Percentiles rank a stretch among this genome's conserved stretches.
These are phyloP conservation scores for Beaufortia kweichowensis DNA, from an alignment of 2,113 vertebrate genomes.

Conservation along the genomic window DNA sequence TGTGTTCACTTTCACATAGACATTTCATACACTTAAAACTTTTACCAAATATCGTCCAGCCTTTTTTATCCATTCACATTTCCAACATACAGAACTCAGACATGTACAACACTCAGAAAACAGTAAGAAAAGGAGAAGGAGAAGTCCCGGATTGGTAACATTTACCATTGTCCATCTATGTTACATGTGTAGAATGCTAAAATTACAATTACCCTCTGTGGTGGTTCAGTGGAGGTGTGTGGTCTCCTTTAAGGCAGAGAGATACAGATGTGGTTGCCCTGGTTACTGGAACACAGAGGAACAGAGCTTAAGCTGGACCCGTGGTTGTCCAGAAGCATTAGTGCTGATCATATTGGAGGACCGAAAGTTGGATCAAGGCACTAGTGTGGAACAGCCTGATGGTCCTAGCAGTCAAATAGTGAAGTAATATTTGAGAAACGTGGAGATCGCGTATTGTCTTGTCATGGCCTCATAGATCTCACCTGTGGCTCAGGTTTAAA, in stretches of 20 bases:
- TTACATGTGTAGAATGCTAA: slow-evolving; percentile 59
- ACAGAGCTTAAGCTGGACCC: slow-evolving; percentile 22
- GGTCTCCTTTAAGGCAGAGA: slow-evolving; percentile 74
- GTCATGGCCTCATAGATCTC: slow-evolving; percentile 75
- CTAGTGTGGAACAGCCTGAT: slow-evolving; percentile 85
- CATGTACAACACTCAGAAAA: slow-evolving; percentile 72
- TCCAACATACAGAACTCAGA: slow-evolving; percentile 63
- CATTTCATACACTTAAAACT: slow-evolving; percentile 44
- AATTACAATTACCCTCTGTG: slow-evolving; percentile 54
- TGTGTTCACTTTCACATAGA: slow-evolving; percentile 39
- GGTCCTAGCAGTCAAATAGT: slow-evolving; percentile 53
- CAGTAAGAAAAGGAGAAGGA: slow-evolving; percentile 68
- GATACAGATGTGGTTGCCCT: background rate
- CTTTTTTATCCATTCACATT: slow-evolving; percentile 61
- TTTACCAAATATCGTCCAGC: slow-evolving; percentile 58
- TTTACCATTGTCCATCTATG: slow-evolving; percentile 9
- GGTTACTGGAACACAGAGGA: background rate
- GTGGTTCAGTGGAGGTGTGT: slow-evolving; percentile 49
- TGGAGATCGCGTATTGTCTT: slow-evolving; percentile 47
- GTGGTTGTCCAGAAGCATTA: background rate
- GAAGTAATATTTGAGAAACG: background rate
- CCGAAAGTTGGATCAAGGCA: slow-evolving; percentile 89
- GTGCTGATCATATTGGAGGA: slow-evolving; percentile 57
- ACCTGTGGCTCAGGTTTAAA: slow-evolving; percentile 75
- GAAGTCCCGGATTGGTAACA: background rate